These are phyloP conservation scores for Tricholauxania praeusta DNA, from an alignment of 2,888 invertebrate genomes.

Conservation along the genomic window DNA sequence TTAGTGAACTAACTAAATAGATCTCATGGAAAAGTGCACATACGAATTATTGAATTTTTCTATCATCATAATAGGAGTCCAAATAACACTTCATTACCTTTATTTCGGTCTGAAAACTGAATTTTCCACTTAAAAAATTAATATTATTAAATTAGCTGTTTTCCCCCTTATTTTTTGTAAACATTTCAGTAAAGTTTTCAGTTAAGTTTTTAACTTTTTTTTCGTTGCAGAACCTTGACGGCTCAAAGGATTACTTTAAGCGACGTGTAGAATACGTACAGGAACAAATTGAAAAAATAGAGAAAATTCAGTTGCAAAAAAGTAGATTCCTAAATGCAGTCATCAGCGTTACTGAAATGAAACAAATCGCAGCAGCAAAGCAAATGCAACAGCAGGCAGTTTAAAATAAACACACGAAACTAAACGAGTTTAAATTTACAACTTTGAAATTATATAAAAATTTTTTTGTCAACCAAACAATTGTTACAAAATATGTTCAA, in stretches of 20 bases:
- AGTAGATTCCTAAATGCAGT: slow-evolving; percentile 83
- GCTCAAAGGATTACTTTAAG: slow-evolving; percentile 92
- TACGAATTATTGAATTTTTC: no score
- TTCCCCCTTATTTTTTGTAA: neutral
- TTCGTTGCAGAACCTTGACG: slow-evolving; percentile 75
- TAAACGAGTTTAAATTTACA: slow-evolving; percentile 21
- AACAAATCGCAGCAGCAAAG: slow-evolving; percentile 65
- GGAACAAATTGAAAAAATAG: slow-evolving; percentile 95
- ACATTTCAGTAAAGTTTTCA: slow-evolving; percentile 13
- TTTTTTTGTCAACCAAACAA: neutral
- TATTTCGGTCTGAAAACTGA: no score
- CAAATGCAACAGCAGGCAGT: slow-evolving; percentile 56
- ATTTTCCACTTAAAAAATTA: neutral
- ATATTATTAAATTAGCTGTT: neutral
- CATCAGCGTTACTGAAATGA: slow-evolving; percentile 82
- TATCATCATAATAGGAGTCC: no score
- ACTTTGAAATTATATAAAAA: slow-evolving; percentile 27
- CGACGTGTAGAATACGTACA: slow-evolving; percentile 91
- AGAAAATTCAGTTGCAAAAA: slow-evolving; percentile 75
- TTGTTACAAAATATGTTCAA: neutral
- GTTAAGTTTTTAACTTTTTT: slow-evolving; percentile 13
- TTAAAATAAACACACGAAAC: slow-evolving; percentile 34
- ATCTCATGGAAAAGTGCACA: no score
- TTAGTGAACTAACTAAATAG: no score
- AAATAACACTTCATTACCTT: no score